Evolutionary conservation across 64 coral and sea anemone species (phyloP), one percentile per base, ranked within the genome.

Genomic region (Montipora sp.): DNA sequence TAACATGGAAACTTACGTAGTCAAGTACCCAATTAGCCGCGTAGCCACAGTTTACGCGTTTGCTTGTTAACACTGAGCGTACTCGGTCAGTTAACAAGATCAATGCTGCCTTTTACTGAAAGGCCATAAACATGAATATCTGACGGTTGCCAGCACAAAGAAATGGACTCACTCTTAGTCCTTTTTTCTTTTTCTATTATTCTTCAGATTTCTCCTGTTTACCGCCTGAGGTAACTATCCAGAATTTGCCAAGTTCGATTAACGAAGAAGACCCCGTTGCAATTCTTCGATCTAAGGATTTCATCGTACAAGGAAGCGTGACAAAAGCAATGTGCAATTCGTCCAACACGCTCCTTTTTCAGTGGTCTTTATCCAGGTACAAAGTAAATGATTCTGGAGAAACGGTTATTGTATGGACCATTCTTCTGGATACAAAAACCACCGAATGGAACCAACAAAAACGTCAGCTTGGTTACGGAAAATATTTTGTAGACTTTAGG

Each of bases 381-480:
- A 53, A 48, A 2, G 61, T 69, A 16, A 16, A 47, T 77, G 4
- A 3, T 7, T 43, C 46, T 5, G 82, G 49, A 3, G 59, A 79
- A 19, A 71, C 45, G 45, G 21, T 47, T 16, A 77, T 77, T 5
- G 27, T 51, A 77, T 2, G 12, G 18, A 77, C 20, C 44, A 22
- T 5, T 16, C 44, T 88, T 0, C 9, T 69, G 20, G 66, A 87
- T 14, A 11, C 51, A 13, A 90, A 79, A 18, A 75, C 36, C 22
- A 15, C 77, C 0, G 51, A 92, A 78, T 95, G 90, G 94, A 92
- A 87, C n/a, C 65, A 84, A 36, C 86, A 48, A 22, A 87, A 80
- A 69, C 67, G 51, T 2, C 19, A 16, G 53, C 67, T 95, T 24
- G 12, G 75, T 20, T 82, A 75, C 51, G 90, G 94, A 3, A 60